Evolutionary conservation across 1,140 invertebrate species (phyloP), one percentile per base, ranked within the genome.

Genomic region (Drosophila bifasciata): DNA sequence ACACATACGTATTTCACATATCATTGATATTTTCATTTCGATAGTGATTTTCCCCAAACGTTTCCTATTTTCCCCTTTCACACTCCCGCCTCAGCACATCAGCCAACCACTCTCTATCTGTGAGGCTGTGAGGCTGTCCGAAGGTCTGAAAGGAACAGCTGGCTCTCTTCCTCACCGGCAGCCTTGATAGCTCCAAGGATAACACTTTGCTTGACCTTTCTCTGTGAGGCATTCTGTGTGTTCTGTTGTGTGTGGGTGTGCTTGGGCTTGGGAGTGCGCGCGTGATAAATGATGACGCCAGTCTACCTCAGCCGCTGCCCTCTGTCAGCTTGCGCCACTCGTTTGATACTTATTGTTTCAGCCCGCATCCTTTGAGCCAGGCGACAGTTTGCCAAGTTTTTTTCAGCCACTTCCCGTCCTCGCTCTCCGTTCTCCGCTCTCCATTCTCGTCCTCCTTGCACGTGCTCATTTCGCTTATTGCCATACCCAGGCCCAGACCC

Each of bases 201-300:
- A 81, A 81, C 79, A 81, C 75, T 81, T 84, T 70, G 76, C 79
- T 81, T 81, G 79, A 81, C 79, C 79, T 81, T 81, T 83, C 58
- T 69, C 50, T 40, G 53, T 64, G 41, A 55, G 60, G 39, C 51
- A 19, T 15, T 25, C 17, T 36, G 40, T 39, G 61, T 67, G 51
- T 44, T 25, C n/a, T 7, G 0, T 36, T 23, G 23, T 25, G 51
- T 45, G 28, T 48, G 28, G 3, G 32, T 36, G 9, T 11, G 32
- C 11, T 2, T 32, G 28, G 9, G 28, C 11, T 36, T 36, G 53
- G 39, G 39, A 9, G 71, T 9, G 64, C 46, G 67, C 72, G 60
- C 67, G 71, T 81, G 79, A 83, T 81, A 81, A 81, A 84, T 81
- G 79, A 81, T 81, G 79, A 78, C 79, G 79, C 62, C 56, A 41